phyloP scores from a whole-genome alignment of 1,140 invertebrate species.

The Drosophila lini region DNA sequence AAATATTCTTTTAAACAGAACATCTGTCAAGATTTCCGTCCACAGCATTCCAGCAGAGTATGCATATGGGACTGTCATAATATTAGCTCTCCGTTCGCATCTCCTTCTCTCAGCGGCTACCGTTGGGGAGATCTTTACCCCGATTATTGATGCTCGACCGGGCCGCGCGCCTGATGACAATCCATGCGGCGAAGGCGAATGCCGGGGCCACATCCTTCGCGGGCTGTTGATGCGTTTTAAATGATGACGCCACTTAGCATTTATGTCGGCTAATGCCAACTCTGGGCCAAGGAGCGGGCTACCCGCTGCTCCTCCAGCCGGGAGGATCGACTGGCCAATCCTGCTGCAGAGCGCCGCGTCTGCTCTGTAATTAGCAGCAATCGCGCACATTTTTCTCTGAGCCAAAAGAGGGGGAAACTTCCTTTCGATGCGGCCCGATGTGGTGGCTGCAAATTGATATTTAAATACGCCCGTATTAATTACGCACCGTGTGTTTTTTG shows the following conservation, averaged over 20 bases:
- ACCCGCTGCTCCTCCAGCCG: conserved; percentile 16
- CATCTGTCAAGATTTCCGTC: neutral
- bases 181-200: conserved; percentile 34
- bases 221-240: conserved; percentile 83
- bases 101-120: conserved; percentile 47
- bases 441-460: conserved; percentile 78
- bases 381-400: conserved; percentile 73
- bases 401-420: conserved; percentile 26
- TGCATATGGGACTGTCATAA: neutral
- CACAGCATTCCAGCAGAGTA: conserved; percentile 1
- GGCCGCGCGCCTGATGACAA: conserved; percentile 65
- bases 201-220: conserved; percentile 63
- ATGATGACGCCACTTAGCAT: conserved; percentile 84
- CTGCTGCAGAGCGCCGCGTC: conserved; percentile 18
- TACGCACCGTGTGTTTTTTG: conserved; percentile 45
- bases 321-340: conserved; percentile 10
- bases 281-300: conserved; percentile 26
- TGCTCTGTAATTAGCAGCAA: conserved; percentile 81
- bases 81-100: neutral
- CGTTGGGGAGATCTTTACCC: conserved; percentile 71
- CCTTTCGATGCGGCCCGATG: conserved; percentile 17
- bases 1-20: neutral
- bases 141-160: conserved; percentile 72
- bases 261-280: conserved; percentile 81
- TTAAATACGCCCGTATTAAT: conserved; percentile 83